Evolutionary conservation across 2,888 invertebrate genomes (phyloP), one percentile per base, ranked within the genome.

Genomic region (Gibbula magus): DNA sequence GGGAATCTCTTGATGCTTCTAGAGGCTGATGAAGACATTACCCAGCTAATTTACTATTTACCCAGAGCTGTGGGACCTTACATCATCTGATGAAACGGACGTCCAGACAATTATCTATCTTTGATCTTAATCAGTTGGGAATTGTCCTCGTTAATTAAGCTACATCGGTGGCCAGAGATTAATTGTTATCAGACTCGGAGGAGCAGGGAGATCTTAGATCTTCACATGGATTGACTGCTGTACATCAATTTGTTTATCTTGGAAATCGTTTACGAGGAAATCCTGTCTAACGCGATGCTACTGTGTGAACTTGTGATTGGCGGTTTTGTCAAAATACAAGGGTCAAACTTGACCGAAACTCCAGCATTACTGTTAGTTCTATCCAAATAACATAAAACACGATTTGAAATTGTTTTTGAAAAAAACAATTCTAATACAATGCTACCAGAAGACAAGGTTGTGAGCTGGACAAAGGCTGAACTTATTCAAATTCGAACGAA

Each of bases 111-210:
- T 61, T 61, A 61, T 22, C 29, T 29, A 61, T 18, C 61, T 61
- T 61, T 61, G 61, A 61, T 61, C 61, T 13, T 25, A 61, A 61
- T 22, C 61, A 29, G 22, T 7, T 0, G 61, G 61, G 61, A 61
- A 61, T 61, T 61, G 25, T 61, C 61, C 61, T 61, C 61, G 29
- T 61, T 61, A 61, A 61, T 61, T 61, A 61, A 61, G 61, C 25
- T 61, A 61, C 29, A 18, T 29, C 29, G 25, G 25, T 61, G 61
- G 16, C 61, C 29, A 29, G 61, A 29, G 61, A 61, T 61, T 61
- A 61, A 61, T 61, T 61, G 61, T 29, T 29, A 61, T 61, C 61
- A 29, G 61, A 29, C 29, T 22, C 29, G 10, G 18, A 61, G 61
- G 29, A 29, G 25, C 22, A 29, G 29, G 20, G 61, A 25, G 16